Evolutionary conservation across 2,888 invertebrate genomes (phyloP).

Genomic region (Trisateles emortualis): DNA sequence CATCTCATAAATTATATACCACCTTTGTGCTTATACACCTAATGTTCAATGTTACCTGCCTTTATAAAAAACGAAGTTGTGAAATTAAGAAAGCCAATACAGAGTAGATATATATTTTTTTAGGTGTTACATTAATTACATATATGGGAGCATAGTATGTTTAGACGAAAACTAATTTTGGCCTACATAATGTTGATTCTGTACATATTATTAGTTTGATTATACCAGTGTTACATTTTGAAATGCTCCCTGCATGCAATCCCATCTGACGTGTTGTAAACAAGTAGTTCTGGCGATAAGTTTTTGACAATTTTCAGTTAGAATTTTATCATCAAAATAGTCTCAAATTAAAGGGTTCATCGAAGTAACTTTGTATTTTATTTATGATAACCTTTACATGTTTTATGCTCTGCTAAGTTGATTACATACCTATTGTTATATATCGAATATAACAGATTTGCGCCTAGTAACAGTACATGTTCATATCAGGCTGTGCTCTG

Average conservation of each 20-base stretch:
- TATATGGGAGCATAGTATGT: conserved; percentile 21
- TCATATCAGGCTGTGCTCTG: not conserved
- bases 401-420: not conserved
- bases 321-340: conserved; percentile 67
- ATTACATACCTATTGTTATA: not conserved
- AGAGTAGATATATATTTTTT: conserved; percentile 24
- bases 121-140: conserved; percentile 13
- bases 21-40: conserved; percentile 43
- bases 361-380: conserved; percentile 60
- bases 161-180: conserved; percentile 43
- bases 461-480: not conserved
- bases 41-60: conserved; percentile 28
- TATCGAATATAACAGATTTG: not conserved
- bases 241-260: conserved; percentile 41
- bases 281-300: conserved; percentile 45
- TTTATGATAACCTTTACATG: conserved; percentile 33
- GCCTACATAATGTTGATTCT: conserved; percentile 44
- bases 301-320: conserved; percentile 56
- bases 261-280: conserved; percentile 34
- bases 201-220: conserved; percentile 35
- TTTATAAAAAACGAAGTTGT: conserved; percentile 26
- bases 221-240: conserved; percentile 18
- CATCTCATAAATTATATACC: conserved; percentile 28
- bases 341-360: conserved; percentile 82
- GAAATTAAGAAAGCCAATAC: conserved; percentile 24